Conservation (phyloP, 2,113 vertebrate species). For the Syngnathoides biaculeatus region DNA sequence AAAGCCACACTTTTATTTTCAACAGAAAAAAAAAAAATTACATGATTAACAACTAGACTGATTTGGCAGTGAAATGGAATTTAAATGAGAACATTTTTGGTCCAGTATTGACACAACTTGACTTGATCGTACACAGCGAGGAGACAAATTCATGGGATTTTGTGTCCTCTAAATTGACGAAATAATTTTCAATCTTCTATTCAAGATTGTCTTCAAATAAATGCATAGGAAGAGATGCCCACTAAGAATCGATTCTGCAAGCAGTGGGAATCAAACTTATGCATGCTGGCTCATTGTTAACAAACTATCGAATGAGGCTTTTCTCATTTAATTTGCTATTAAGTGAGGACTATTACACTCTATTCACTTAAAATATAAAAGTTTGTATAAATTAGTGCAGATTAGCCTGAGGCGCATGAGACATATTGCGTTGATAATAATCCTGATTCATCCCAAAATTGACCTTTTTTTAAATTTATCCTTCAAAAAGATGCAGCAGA, state of each 20-base stretch:
- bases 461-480: slow-evolving; percentile 57
- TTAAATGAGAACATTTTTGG: background rate
- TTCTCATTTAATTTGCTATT: slow-evolving; percentile 36
- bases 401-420: slow-evolving; percentile 71
- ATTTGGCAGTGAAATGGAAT: background rate
- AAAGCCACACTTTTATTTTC: slow-evolving; percentile 67
- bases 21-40: slow-evolving; percentile 22
- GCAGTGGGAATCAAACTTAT: slow-evolving; percentile 2
- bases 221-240: slow-evolving; percentile 42
- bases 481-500: slow-evolving; percentile 43
- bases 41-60: background rate
- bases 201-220: slow-evolving; percentile 49
- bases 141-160: background rate
- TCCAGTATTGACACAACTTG: slow-evolving; percentile 9
- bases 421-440: slow-evolving; percentile 62
- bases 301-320: slow-evolving; percentile 44
- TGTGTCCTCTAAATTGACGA: background rate
- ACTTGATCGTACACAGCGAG: slow-evolving; percentile 55
- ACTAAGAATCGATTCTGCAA: slow-evolving; percentile 23
- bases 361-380: slow-evolving; percentile 67
- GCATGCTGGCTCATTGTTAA: slow-evolving; percentile 24
- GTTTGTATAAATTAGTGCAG: slow-evolving; percentile 72
- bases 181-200: slow-evolving; percentile 2
- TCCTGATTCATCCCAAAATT: slow-evolving; percentile 59
- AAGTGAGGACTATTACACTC: slow-evolving; percentile 47